Evolutionary conservation across 1,140 invertebrate genomes (phyloP), one percentile per base, ranked within the genome.

Genomic region (Caerostris darwini): DNA sequence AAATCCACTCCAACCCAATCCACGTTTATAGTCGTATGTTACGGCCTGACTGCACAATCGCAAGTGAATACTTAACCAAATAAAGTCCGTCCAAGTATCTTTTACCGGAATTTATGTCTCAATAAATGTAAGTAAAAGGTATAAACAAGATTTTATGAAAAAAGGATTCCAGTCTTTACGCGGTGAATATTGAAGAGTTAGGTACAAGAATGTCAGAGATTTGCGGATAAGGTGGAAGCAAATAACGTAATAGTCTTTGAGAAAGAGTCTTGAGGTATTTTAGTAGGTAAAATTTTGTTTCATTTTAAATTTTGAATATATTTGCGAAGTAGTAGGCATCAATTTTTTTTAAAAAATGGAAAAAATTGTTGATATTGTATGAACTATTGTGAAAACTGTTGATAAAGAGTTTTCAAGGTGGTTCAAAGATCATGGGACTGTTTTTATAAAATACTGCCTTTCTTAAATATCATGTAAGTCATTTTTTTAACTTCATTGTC

Each of bases 51-150:
- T 17, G 56, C 10, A 57, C 81, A 56, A 57, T 83, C 12, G 3
- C 81, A 83, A 57, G 12, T n/a, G 19, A 50, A 83, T 83, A 19
- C 56, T 56, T 14, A 57, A 57, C 12, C 50, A 56, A 56, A 83
- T 17, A 83, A n/a, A 17, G 17, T 10, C 10, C n/a, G 7, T 5
- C 53, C 1, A 83, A 56, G 14, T 54, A n/a, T 83, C 81, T n/a
- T 57, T 77, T 77, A 34, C 69, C 69, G n/a, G 69, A 77, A 77
- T 77, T 77, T 77, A 77, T 77, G 69, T 50, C n/a, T 77, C 69
- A 50, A 77, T 77, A 77, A 77, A 77, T 50, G 69, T 77, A 77
- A 77, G 34, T 77, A n/a, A 77, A 77, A 19, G 69, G 69, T n/a
- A 77, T 77, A 77, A 77, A 77, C 19, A 77, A 77, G 69, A 77